These are phyloP conservation scores for Ditylenchus dipsaci DNA, from an alignment of 1,140 invertebrate species.

Conservation along the genomic window DNA sequence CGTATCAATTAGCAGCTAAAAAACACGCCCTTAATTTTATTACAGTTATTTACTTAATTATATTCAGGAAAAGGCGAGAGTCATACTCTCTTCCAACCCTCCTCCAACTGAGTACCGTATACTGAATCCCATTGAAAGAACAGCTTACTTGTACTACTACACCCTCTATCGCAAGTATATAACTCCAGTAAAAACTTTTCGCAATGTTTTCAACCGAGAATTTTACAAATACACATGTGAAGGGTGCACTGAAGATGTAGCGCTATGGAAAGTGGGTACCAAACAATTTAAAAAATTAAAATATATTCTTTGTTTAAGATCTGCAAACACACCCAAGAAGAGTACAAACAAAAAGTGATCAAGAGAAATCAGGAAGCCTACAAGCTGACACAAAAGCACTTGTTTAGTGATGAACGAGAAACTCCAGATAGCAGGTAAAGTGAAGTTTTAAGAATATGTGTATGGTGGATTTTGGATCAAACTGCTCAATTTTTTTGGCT, in stretches of 20 bases:
- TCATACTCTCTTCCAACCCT: conserved; percentile 10
- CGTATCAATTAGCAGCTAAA: too few relatives aligned
- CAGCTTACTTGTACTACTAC: conserved; percentile 43
- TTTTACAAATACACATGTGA: conserved; percentile 39
- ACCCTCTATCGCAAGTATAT: conserved; percentile 39
- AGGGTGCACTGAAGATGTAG: conserved; percentile 28
- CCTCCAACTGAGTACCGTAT: conserved; percentile 68
- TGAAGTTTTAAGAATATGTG: too few relatives aligned
- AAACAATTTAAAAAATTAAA: not conserved
- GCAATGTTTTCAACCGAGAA: conserved; percentile 43
- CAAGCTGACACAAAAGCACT: conserved; percentile 23
- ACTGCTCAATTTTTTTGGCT: too few relatives aligned
- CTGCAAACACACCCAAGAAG: conserved; percentile 35
- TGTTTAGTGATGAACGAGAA: conserved; percentile 42
- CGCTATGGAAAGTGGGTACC: conserved; percentile 30
- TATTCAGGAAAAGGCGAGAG: conserved; percentile 11
- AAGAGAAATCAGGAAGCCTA: conserved; percentile 31
- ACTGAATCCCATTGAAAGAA: conserved; percentile 32
- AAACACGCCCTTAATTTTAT: too few relatives aligned
- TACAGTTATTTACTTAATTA: too few relatives aligned
- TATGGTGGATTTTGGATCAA: too few relatives aligned
- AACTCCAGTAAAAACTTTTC: conserved; percentile 19
- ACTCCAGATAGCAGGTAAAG: conserved; percentile 41
- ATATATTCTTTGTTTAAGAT: conserved; percentile 25
- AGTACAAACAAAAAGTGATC: conserved; percentile 24